A percentile compares a stretch with the other conserved stretches of the same genome.
Evolutionary conservation across 2,797 vertebrate species (phyloP).

Genomic region (Bucorvus abyssinicus): DNA sequence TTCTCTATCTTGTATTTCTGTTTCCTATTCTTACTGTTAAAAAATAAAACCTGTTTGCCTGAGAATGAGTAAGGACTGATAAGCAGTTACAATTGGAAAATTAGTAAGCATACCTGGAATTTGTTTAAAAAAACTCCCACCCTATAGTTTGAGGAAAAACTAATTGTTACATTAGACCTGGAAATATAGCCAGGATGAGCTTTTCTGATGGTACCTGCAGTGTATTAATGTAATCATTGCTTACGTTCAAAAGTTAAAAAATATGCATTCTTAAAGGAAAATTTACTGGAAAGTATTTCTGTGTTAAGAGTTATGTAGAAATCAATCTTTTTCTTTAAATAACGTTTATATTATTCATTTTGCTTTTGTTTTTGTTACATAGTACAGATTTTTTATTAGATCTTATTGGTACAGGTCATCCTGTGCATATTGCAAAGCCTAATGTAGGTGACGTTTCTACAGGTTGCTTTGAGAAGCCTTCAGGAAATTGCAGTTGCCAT

Average conservation of each 20-base stretch:
- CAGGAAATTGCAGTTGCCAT: not conserved
- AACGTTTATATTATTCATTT: not conserved
- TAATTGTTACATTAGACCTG: not conserved
- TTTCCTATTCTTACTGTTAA: not conserved
- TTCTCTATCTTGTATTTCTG: not conserved
- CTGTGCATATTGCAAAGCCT: not conserved
- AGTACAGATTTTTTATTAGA: not conserved
- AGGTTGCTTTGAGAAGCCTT: not conserved
- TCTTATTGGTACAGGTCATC: not conserved
- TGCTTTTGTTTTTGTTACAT: not conserved
- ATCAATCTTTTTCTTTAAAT: not conserved
- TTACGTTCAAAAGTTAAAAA: not conserved
- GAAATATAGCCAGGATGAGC: not conserved
- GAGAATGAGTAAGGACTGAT: not conserved
- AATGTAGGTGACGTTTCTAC: not conserved
- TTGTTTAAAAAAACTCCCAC: not conserved
- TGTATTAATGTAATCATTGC: not conserved
- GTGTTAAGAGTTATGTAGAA: not conserved
- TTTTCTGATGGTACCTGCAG: not conserved
- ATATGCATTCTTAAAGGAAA: not conserved
- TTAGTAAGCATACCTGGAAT: not conserved
- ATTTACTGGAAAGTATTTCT: not conserved
- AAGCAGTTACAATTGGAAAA: not conserved
- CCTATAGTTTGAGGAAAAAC: not conserved
- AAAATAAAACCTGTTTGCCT: not conserved